phyloP scores from a whole-genome alignment of 1,140 invertebrate species.

The Zaprionus ornatus region DNA sequence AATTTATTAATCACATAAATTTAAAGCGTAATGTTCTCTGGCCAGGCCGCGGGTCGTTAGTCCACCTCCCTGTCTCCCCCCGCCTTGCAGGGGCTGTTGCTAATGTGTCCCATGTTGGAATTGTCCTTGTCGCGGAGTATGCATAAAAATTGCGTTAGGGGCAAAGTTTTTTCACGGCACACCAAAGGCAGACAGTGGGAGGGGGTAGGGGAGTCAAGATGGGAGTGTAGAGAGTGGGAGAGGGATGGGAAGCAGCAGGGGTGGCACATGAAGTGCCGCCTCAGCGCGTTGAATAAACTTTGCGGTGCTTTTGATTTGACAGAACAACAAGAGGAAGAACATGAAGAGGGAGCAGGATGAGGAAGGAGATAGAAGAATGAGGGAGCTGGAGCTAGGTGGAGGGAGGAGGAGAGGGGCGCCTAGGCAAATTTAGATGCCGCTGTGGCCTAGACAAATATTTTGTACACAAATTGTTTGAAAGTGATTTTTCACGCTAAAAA shows the following conservation, averaged over 20 bases:
- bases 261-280: neutral
- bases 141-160: conserved; percentile 76
- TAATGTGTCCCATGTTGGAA: conserved; percentile 73
- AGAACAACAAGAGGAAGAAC: neutral
- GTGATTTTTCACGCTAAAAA: conserved; percentile 53
- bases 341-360: too few species aligned
- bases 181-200: neutral
- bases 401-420: neutral
- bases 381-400: too few species aligned
- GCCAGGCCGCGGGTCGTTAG: conserved; percentile 50
- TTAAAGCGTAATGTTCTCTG: conserved; percentile 73
- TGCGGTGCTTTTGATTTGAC: conserved; percentile 60
- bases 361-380: too few species aligned
- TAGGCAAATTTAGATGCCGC: conserved; percentile 34
- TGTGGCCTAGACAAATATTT: conserved; percentile 78
- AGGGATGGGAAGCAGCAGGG: neutral
- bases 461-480: conserved; percentile 72
- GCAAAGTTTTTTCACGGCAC: conserved; percentile 29
- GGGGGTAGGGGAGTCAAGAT: too few species aligned
- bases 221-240: neutral
- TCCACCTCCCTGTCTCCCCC: conserved; percentile 11
- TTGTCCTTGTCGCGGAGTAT: conserved; percentile 46
- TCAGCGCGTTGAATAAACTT: conserved; percentile 72
- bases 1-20: conserved; percentile 83
- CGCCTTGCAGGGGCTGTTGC: conserved; percentile 39